Conservation (phyloP, 2,888 invertebrate genomes). For the Palloptera scutellata region DNA sequence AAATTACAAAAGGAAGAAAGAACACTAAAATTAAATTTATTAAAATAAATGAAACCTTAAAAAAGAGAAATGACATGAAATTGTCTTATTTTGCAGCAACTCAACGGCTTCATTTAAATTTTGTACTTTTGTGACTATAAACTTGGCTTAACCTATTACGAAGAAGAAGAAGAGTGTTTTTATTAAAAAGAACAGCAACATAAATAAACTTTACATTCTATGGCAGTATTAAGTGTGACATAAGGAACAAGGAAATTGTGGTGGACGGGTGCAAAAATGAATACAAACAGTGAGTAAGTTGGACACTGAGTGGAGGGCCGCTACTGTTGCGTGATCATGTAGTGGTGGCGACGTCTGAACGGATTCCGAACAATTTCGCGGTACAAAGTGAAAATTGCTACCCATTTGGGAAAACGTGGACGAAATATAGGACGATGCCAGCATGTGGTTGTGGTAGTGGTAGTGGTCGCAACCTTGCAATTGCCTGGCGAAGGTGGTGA, state of each 20-base stretch:
- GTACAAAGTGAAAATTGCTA: slow-evolving; percentile 45
- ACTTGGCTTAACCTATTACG: slow-evolving; percentile 34
- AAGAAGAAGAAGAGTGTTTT: slow-evolving; percentile 1
- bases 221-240: slow-evolving; percentile 11
- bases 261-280: neutral
- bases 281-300: neutral
- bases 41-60: slow-evolving; percentile 13
- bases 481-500: slow-evolving; percentile 11
- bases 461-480: slow-evolving; percentile 11
- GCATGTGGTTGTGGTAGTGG: neutral
- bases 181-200: neutral
- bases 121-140: slow-evolving; percentile 32
- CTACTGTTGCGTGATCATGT: slow-evolving; percentile 41
- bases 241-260: neutral
- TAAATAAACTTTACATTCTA: neutral
- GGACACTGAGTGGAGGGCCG: neutral
- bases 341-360: slow-evolving; percentile 38
- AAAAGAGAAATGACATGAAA: slow-evolving; percentile 21
- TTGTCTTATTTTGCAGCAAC: slow-evolving; percentile 29
- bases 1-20: too few relatives aligned
- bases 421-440: slow-evolving; percentile 39
- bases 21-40: slow-evolving; percentile 10
- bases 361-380: slow-evolving; percentile 45
- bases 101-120: slow-evolving; percentile 27
- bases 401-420: slow-evolving; percentile 47